A percentile compares a stretch with the other conserved stretches of the same genome.
Conservation (phyloP, 2,113 vertebrate species). For the Natator depressus region DNA sequence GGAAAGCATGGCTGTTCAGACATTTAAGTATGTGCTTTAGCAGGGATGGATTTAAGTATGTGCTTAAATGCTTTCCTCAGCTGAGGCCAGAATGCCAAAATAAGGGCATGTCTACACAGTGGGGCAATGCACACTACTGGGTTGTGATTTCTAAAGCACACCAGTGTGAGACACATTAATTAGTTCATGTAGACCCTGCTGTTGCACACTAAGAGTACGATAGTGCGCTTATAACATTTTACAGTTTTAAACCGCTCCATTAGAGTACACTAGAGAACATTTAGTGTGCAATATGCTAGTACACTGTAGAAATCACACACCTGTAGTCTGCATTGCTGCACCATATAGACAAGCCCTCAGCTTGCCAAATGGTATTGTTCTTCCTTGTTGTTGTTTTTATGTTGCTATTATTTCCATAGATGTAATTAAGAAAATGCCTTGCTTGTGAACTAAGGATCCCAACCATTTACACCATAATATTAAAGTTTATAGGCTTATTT, state of each 20-base stretch:
- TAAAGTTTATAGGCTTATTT: neutral
- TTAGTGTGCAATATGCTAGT: neutral
- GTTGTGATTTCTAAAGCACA: neutral
- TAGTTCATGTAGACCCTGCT: neutral
- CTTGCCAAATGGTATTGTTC: neutral
- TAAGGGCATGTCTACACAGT: neutral
- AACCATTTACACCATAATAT: neutral
- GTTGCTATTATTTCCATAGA: neutral
- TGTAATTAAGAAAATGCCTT: neutral
- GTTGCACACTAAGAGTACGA: neutral
- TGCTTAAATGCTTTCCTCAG: neutral
- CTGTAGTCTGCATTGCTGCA: neutral
- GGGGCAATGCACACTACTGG: neutral
- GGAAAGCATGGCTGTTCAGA: neutral
- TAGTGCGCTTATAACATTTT: neutral
- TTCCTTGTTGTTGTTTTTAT: neutral
- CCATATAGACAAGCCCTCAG: neutral
- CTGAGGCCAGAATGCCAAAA: neutral
- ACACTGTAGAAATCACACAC: neutral
- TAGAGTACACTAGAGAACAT: neutral
- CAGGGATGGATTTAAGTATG: neutral
- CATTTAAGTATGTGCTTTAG: neutral
- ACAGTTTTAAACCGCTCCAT: neutral
- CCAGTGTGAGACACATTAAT: neutral
- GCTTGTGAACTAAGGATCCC: neutral